Base-by-base conservation (phyloP, 1,140 invertebrate genomes). In the Lepidotrigona ventralis region DNA sequence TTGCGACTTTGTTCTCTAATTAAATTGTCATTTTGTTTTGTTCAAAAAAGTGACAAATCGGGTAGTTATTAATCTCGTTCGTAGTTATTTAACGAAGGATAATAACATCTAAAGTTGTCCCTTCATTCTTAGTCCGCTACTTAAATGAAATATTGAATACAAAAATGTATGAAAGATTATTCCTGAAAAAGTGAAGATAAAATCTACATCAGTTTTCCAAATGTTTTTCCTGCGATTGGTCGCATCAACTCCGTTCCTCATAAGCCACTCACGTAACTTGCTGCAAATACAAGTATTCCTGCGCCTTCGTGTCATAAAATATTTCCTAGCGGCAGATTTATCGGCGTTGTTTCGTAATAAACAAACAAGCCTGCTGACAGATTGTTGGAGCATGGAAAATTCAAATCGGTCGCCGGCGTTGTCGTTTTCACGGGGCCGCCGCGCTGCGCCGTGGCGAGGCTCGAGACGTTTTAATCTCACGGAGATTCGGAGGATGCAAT, bases 381-480 rank as follows among this genome's bases (percentile, higher is more conserved):
- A 56, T 83, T 53, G n/a, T 68, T 70, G 29, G n/a, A 54, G 64
- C 78, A 79, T 84, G 64, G 63, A 46, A 84, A 81, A 85, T 85
- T 85, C 72, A 69, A 81, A 85, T 85, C 73, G 79, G 51, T 76
- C 79, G 56, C 26, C 29, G 81, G 21, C 29, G 76, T 72, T 69
- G 68, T 58, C 60, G 79, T 72, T 83, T 58, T 39, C 39, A 39
- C 39, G 6, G 6, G 39, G 39, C 39, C 70, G 17, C 33, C 53
- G 66, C 17, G n/a, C 26, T 53, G 60, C 56, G 39, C 21, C 66
- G 69, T 33, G 33, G 33, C 64, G 79, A 86, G 76, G 70, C 56
- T 33, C 53, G 74, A 63, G 86, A 89, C 84, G 75, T 89, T 90
- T 90, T 90, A 90, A 90, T 90, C 88, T 90, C 81, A 71, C 70